Conservation (phyloP, 2,888 invertebrate genomes). For the Reticulitermes lucifugus region DNA sequence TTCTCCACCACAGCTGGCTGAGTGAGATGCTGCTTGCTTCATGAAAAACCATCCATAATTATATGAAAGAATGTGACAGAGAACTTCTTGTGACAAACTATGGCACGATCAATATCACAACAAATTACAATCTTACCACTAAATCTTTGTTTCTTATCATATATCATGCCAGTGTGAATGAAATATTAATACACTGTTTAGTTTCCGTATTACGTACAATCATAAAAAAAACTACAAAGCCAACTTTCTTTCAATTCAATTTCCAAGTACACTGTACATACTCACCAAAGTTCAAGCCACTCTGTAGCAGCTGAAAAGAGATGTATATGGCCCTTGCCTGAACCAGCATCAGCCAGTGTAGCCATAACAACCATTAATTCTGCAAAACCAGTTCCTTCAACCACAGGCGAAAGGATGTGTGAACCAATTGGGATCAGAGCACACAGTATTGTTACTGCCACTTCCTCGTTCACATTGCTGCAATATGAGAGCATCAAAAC, state of each 20-base stretch:
- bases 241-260: too few species aligned
- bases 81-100: too few species aligned
- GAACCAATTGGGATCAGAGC: slow-evolving; percentile 81
- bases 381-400: slow-evolving; percentile 80
- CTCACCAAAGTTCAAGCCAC: slow-evolving; percentile 80
- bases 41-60: slow-evolving; percentile 50
- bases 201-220: too few species aligned
- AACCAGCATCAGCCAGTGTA: slow-evolving; percentile 86
- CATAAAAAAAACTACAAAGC: too few species aligned
- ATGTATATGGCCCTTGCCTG: slow-evolving; percentile 81
- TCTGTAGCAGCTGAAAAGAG: slow-evolving; percentile 83
- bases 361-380: slow-evolving; percentile 84
- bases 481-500: slow-evolving; percentile 33
- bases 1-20: slow-evolving; percentile 71
- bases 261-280: slow-evolving; percentile 21
- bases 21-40: slow-evolving; percentile 69
- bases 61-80: too few species aligned
- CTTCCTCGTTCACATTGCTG: slow-evolving; percentile 70
- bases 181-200: too few species aligned
- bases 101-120: too few species aligned
- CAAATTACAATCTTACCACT: too few species aligned
- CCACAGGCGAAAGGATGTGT: slow-evolving; percentile 71
- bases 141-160: too few species aligned
- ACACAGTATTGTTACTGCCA: slow-evolving; percentile 74
- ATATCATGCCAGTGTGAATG: too few species aligned